Evolutionary conservation across 2,888 invertebrate species (phyloP), one percentile per base, ranked within the genome.

Genomic region (Operophtera brumata): DNA sequence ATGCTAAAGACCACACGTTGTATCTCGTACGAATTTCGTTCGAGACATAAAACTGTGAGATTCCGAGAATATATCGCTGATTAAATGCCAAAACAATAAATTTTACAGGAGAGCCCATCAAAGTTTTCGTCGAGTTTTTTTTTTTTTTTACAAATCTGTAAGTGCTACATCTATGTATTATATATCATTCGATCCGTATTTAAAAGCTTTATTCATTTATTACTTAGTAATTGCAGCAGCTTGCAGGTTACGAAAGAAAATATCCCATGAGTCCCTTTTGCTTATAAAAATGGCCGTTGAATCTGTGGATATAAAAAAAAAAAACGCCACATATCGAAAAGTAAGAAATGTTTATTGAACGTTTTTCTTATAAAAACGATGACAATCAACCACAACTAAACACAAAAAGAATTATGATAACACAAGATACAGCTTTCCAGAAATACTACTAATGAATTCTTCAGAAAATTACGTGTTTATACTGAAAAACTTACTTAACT

Each of bases 151-250:
- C 10, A 30, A 30, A 9, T 10, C 30, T 30, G 6, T 30, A 30
- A 30, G 7, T 9, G 7, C 30, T 30, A 30, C 30, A 30, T 30
- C 30, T 30, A 30, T 30, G 30, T 4, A 30, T 10, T 30, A 7
- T 40, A 49, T 37, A 49, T 49, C 32, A 28, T 41, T 36, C 42
- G 49, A 11, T 49, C 34, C 30, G 32, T 41, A 37, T 49, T 49
- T 20, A 4, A 40, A 41, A 12, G 39, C 8, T 11, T 62, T 12
- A 13, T 59, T 30, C 7, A 30, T 30, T 30, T 30, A 30, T 30
- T 30, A 30, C 2, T 30, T 4, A 30, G 30, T 2, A 30, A 30
- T 10, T 30, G 30, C 7, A 2, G 30, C 30, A 30, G 10, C 10
- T 30, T 30, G 30, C 1, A 30, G n/a, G 2, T 6, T 30, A 30